Percentiles rank a stretch among this genome's conserved stretches.
Evolutionary conservation across 2,888 invertebrate genomes (phyloP).

Genomic region (Pammene fasciana): DNA sequence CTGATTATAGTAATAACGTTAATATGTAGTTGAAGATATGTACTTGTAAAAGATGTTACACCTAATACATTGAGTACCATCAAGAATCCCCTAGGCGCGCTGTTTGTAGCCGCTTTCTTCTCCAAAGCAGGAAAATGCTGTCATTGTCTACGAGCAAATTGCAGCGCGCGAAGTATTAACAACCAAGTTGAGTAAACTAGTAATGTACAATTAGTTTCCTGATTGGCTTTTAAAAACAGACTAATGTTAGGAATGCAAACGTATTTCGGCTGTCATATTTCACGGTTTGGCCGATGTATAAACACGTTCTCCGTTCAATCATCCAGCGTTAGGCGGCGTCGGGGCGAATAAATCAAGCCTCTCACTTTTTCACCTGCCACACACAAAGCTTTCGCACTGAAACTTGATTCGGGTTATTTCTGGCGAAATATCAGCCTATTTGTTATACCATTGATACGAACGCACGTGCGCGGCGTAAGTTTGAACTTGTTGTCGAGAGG

Average conservation of each 20-base stretch:
- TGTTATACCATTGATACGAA: conserved; percentile 82
- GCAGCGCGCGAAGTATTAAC: not conserved
- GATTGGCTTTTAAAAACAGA: conserved; percentile 59
- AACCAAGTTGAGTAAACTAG: not conserved
- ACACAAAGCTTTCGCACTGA: conserved; percentile 81
- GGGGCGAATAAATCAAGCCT: conserved; percentile 81
- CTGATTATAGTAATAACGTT: too few species aligned
- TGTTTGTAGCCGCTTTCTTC: too few species aligned
- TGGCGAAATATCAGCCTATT: conserved; percentile 83
- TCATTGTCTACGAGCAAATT: too few species aligned
- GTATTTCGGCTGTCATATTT: conserved; percentile 78
- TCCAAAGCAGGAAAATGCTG: too few species aligned
- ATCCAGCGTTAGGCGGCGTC: conserved; percentile 79
- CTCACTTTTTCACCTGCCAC: conserved; percentile 84
- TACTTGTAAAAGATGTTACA: too few species aligned
- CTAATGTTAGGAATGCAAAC: conserved; percentile 51
- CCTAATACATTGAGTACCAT: too few species aligned
- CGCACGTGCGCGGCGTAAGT: conserved; percentile 80
- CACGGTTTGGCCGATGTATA: conserved; percentile 76
- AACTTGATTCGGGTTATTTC: conserved; percentile 84
- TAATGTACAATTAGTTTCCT: conserved; percentile 23
- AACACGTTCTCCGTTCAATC: conserved; percentile 82
- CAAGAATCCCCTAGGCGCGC: too few species aligned
- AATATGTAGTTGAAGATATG: too few species aligned
- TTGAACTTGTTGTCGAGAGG: conserved; percentile 80